Conservation (phyloP, 2,888 invertebrate species). For the Cloeon dipterum region DNA sequence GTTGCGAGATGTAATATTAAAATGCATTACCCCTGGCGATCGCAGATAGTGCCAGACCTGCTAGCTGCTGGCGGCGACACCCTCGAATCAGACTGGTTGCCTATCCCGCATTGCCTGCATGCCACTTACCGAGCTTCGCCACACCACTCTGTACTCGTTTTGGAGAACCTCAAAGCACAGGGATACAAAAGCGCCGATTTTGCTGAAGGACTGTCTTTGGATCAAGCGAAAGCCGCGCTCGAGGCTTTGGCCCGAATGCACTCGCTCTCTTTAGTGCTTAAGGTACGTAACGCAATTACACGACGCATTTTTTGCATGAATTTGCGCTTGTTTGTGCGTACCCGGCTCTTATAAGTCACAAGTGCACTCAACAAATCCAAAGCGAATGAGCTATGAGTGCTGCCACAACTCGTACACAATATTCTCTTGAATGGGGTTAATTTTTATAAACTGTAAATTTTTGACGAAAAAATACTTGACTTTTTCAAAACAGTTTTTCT, state of each 20-base stretch:
- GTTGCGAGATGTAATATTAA: no score
- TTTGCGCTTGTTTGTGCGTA: no score
- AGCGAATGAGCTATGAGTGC: no score
- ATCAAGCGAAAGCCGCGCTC: conserved; percentile 43
- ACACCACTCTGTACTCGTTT: conserved; percentile 42
- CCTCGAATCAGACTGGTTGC: conserved; percentile 27
- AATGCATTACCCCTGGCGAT: no score
- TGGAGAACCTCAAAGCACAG: conserved; percentile 40
- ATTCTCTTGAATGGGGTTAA: no score
- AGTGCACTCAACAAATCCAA: no score
- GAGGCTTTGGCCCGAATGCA: conserved; percentile 48
- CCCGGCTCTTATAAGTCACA: no score
- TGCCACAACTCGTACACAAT: no score
- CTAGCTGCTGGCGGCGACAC: conserved; percentile 22
- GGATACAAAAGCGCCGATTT: conserved; percentile 44
- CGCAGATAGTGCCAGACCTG: conserved; percentile 46
- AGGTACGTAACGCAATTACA: conserved; percentile 22
- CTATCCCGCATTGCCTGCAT: conserved; percentile 46
- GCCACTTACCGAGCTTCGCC: conserved; percentile 26
- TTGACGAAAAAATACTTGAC: no score
- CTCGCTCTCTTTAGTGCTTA: conserved; percentile 41
- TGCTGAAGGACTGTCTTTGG: conserved; percentile 36
- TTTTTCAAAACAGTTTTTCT: no score
- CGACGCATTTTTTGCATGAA: no score
- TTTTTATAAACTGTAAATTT: no score